Evolutionary conservation across 1,140 invertebrate species (phyloP).

Genomic region (Thaumatotibia leucotreta): DNA sequence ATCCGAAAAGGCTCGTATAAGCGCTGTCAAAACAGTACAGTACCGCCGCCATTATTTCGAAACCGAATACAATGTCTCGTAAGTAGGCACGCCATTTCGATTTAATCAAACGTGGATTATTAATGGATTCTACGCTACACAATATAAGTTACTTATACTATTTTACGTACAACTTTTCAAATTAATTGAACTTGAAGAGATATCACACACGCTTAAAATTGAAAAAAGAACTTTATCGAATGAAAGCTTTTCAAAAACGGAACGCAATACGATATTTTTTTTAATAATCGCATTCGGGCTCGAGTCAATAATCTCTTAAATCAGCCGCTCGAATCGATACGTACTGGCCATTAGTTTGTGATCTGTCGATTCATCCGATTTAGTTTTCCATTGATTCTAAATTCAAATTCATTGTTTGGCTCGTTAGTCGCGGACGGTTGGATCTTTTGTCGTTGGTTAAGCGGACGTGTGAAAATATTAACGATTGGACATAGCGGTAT

Average conservation of each 20-base stretch:
- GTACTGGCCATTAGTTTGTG: conserved; percentile 45
- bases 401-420: conserved; percentile 51
- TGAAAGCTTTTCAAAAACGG: conserved; percentile 13
- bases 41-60: conserved; percentile 24
- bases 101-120: conserved; percentile 38
- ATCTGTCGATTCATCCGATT: conserved; percentile 66
- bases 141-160: conserved; percentile 10
- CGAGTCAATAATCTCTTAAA: conserved; percentile 50
- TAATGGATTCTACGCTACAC: conserved; percentile 23
- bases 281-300: conserved; percentile 36
- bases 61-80: conserved; percentile 29
- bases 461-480: conserved; percentile 56
- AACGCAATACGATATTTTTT: conserved; percentile 25
- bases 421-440: conserved; percentile 43
- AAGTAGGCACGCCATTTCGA: conserved; percentile 29
- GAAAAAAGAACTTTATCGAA: conserved; percentile 17
- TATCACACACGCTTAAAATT: conserved; percentile 22
- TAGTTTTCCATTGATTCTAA: conserved; percentile 62
- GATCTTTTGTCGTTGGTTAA: conserved; percentile 46
- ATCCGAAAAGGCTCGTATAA: conserved; percentile 28
- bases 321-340: conserved; percentile 35
- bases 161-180: conserved; percentile 17
- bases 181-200: conserved; percentile 30
- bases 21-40: conserved; percentile 32
- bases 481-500: conserved; percentile 24